A percentile compares a stretch with the other conserved stretches of the same genome.
phyloP scores from a whole-genome alignment of 2,888 invertebrate species.

The Scrobipalpa costella region DNA sequence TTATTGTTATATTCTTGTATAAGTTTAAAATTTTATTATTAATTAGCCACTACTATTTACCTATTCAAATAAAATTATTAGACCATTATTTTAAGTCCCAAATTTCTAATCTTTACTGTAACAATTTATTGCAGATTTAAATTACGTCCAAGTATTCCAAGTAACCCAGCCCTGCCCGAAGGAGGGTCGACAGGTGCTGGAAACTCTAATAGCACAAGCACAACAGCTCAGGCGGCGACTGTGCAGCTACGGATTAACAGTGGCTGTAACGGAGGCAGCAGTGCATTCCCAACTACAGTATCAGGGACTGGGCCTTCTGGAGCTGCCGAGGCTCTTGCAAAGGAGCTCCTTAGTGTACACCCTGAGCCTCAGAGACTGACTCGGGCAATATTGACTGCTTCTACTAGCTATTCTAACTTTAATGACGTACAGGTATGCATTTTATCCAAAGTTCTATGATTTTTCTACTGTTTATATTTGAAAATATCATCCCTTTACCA shows the following conservation, averaged over 20 bases:
- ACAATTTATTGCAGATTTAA: conserved; percentile 70
- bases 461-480: too few relatives aligned
- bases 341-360: conserved; percentile 72
- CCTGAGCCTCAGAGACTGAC: conserved; percentile 78
- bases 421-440: conserved; percentile 66
- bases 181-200: conserved; percentile 70
- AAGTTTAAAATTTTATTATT: too few relatives aligned
- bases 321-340: conserved; percentile 65
- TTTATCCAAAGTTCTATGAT: too few relatives aligned
- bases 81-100: not conserved
- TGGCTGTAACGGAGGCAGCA: conserved; percentile 69
- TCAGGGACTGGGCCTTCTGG: conserved; percentile 64
- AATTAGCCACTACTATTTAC: too few relatives aligned
- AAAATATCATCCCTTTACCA: too few relatives aligned
- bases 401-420: conserved; percentile 74
- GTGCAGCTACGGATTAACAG: conserved; percentile 60
- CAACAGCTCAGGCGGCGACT: conserved; percentile 52
- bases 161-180: conserved; percentile 74
- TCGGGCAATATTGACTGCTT: conserved; percentile 76
- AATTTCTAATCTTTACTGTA: not conserved
- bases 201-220: conserved; percentile 54
- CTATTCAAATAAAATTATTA: not conserved
- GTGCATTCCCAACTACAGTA: conserved; percentile 55
- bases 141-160: conserved; percentile 72
- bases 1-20: too few relatives aligned